These are phyloP conservation scores for Salpingus planirostris DNA, from an alignment of 2,888 invertebrate genomes.

Conservation along the genomic window DNA sequence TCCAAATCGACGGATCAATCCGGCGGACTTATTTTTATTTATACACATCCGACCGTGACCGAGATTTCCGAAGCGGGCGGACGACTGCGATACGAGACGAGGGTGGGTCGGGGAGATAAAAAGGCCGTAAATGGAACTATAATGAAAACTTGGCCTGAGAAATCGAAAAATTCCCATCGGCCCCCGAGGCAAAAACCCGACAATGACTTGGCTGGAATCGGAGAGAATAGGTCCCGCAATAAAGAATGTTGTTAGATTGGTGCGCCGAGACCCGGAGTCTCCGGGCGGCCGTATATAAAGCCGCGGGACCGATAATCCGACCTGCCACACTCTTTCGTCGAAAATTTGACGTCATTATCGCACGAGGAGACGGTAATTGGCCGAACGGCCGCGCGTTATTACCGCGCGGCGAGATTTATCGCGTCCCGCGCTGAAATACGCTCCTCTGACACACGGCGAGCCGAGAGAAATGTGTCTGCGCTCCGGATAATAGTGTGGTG, in stretches of 20 bases:
- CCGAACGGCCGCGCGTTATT: constrained; percentile 5
- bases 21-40: no score
- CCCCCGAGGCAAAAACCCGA: constrained; percentile 17
- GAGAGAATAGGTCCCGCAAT: constrained; percentile 22
- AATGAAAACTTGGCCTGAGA: constrained; percentile 27
- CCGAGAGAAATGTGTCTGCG: constrained; percentile 29
- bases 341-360: no score
- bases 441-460: not conserved
- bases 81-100: no score
- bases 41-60: no score
- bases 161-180: constrained; percentile 25
- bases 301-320: constrained; percentile 8
- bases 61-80: no score
- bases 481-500: constrained; percentile 33
- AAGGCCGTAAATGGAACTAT: constrained; percentile 15
- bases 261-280: constrained; percentile 21
- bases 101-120: not conserved
- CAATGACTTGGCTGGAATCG: constrained; percentile 25
- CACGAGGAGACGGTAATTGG: constrained; percentile 11
- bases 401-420: constrained; percentile 4
- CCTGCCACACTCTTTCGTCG: no score
- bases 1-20: no score
- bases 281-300: constrained; percentile 19
- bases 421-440: no score
- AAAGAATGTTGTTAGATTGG: constrained; percentile 25